Conservation (phyloP, 2,797 vertebrate genomes). For the Pseudocheirus occidentalis region DNA sequence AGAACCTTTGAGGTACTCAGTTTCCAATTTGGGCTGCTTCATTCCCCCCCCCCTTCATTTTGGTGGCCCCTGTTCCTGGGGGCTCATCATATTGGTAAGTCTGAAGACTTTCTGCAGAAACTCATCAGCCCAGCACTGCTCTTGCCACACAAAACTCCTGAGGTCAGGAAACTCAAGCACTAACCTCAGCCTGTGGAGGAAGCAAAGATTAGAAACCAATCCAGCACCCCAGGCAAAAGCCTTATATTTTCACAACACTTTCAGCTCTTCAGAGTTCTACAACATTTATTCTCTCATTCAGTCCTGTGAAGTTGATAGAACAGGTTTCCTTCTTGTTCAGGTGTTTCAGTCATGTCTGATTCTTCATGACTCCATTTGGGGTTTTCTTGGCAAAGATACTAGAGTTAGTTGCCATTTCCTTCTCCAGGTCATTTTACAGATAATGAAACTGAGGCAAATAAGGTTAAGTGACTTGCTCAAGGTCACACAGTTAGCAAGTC, state of each 20-base stretch:
- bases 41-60: not conserved
- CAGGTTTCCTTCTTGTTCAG: not conserved
- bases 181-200: not conserved
- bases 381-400: not conserved
- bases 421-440: slow-evolving; percentile 46
- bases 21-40: not conserved
- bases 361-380: not conserved
- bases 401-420: not conserved
- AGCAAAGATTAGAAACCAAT: not conserved
- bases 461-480: not conserved
- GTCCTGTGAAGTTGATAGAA: not conserved
- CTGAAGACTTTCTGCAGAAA: not conserved
- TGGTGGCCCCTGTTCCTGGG: not conserved
- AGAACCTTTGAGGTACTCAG: not conserved
- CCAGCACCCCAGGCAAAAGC: not conserved
- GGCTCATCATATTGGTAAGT: not conserved
- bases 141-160: not conserved
- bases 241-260: not conserved
- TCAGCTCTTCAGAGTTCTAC: not conserved
- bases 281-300: not conserved
- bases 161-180: not conserved
- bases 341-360: not conserved
- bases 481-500: not conserved
- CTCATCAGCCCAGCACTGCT: not conserved
- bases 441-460: slow-evolving; percentile 3